Base-by-base conservation (phyloP, 2,113 vertebrate genomes). In the Rhea americana region DNA sequence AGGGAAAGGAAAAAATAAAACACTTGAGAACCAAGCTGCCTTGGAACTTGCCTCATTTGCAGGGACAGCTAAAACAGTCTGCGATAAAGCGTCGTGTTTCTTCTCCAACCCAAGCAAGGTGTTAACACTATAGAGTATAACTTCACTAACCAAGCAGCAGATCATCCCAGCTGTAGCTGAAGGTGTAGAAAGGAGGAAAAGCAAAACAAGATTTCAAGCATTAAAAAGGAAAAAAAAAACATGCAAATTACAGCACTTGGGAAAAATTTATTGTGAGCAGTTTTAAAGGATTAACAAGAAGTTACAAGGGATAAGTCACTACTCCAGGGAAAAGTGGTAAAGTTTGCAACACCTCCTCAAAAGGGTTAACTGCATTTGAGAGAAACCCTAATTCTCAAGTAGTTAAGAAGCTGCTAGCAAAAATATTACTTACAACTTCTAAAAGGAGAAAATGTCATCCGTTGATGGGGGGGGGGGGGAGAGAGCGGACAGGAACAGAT, bases 371-470 rank as follows among this genome's bases (percentile, higher is more conserved):
- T 35, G 47, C 48, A 26, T 50, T 37, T 3, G 43, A 71, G 25
- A 91, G 9, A 67, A 92, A 71, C 19, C 21, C 47, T 48, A 5
- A 3, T 28, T 85, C 41, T 22, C 24, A 45, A 82, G 43, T 30
- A 58, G 80, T 83, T 91, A 50, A 91, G 91, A 77, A 74, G 51
- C 76, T 86, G 76, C 81, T 80, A 89, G 82, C 45, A 93, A 85
- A 95, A 90, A 56, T 28, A 76, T 50, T 62, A 30, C 59, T 89
- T 77, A 66, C 35, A 80, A 65, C 78, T 93, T 90, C 71, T 53
- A 39, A 93, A 79, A 83, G 51, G 59, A 85, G 90, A 93, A 96
- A 95, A 93, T 67, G 68, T 76, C 94, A 92, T 28, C 1, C 1
- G 30, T 19, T 24, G 43, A 45, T 15, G 9, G 41, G 41, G 41